These are phyloP conservation scores for Epistrophe grossulariae DNA, from an alignment of 2,888 invertebrate species.

Conservation along the genomic window DNA sequence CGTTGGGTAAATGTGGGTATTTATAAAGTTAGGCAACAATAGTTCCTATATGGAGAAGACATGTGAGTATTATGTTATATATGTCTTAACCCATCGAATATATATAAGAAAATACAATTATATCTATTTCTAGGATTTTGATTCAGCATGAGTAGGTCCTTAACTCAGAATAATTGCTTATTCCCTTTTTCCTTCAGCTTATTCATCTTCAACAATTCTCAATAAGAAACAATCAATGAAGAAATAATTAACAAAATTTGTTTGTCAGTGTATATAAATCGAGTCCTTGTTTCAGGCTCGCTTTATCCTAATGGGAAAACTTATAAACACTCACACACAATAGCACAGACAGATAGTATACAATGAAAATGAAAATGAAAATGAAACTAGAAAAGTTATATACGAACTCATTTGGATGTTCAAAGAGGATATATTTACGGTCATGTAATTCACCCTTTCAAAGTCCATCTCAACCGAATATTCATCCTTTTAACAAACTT, in stretches of 20 bases:
- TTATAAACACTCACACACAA: conserved; percentile 37
- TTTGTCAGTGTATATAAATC: conserved; percentile 30
- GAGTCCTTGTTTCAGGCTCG: conserved; percentile 51
- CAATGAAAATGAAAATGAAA: conserved; percentile 53
- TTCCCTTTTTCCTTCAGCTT: conserved; percentile 18
- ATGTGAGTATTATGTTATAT: background rate
- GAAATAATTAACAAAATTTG: conserved; percentile 65
- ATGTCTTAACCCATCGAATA: background rate
- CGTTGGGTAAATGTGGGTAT: no score
- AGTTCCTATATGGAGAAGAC: background rate
- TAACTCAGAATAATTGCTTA: conserved; percentile 36
- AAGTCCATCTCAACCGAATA: conserved; percentile 59
- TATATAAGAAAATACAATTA: background rate
- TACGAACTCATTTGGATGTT: conserved; percentile 63
- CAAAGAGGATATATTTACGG: conserved; percentile 67
- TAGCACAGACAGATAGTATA: conserved; percentile 31
- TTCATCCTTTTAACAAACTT: conserved; percentile 43
- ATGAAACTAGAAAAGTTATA: conserved; percentile 60
- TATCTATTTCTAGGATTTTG: conserved; percentile 1
- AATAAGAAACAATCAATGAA: conserved; percentile 56
- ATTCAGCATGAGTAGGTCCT: conserved; percentile 22
- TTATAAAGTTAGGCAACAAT: background rate
- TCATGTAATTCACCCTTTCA: conserved; percentile 66
- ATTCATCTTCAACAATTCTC: conserved; percentile 26
- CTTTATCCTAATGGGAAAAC: conserved; percentile 65